Conservation (phyloP, 1,140 invertebrate species). For the Drosophila kohkoa region DNA sequence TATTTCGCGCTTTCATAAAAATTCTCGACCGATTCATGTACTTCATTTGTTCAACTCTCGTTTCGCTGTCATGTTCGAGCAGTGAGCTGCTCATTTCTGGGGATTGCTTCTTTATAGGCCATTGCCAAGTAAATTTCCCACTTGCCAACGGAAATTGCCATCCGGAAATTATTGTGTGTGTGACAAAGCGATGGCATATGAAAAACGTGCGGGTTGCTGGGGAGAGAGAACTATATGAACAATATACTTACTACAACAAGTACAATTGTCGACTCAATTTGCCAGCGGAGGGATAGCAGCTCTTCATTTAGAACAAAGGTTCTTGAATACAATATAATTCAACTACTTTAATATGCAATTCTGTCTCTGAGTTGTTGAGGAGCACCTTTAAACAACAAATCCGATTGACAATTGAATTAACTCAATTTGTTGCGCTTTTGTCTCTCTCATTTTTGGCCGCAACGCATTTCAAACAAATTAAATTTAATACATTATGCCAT, state of each 20-base stretch:
- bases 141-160: conserved; percentile 58
- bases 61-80: conserved; percentile 10
- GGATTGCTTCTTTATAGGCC: conserved; percentile 52
- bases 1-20: conserved; percentile 25
- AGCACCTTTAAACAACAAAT: conserved; percentile 20
- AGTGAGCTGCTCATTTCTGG: conserved; percentile 2
- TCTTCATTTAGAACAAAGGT: conserved; percentile 1
- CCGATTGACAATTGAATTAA: conserved; percentile 14
- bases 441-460: not conserved
- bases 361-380: too few relatives aligned
- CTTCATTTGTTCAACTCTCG: conserved; percentile 21
- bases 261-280: conserved; percentile 7
- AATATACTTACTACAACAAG: not conserved
- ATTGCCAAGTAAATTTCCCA: conserved; percentile 57
- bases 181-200: conserved; percentile 43
- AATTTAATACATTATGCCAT: conserved; percentile 19
- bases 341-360: conserved; percentile 1
- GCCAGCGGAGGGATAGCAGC: not conserved
- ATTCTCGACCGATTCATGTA: conserved; percentile 31
- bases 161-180: conserved; percentile 63
- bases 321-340: not conserved
- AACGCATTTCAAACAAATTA: conserved; percentile 12
- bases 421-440: conserved; percentile 2
- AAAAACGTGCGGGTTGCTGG: conserved; percentile 6
- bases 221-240: conserved; percentile 6